Evolutionary conservation across 1,140 invertebrate genomes (phyloP).

Genomic region (Drosophila sechellia): DNA sequence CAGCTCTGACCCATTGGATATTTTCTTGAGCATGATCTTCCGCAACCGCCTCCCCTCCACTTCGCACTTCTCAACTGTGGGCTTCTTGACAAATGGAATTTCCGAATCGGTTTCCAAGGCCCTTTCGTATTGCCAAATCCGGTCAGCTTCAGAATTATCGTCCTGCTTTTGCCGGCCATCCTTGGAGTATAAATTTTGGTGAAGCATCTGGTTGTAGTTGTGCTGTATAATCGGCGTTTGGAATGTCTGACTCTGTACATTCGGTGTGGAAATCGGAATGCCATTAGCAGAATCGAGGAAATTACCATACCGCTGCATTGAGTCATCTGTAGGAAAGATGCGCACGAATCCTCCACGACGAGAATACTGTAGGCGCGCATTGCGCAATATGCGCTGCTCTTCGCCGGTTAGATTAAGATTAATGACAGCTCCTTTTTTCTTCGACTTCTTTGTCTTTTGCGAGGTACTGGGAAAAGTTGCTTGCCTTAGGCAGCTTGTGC

Average conservation of each 20-base stretch:
- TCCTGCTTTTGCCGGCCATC: constrained; percentile 36
- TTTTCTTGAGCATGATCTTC: constrained; percentile 74
- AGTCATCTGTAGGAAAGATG: constrained; percentile 95
- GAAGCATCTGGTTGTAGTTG: constrained; percentile 93
- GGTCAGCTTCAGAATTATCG: constrained; percentile 74
- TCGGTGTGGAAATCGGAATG: constrained; percentile 88
- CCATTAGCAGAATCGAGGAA: constrained; percentile 89
- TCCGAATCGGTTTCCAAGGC: constrained; percentile 62
- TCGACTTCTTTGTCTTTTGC: constrained; percentile 75
- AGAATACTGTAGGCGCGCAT: constrained; percentile 92
- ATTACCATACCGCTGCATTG: constrained; percentile 90
- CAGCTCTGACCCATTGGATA: constrained; percentile 75
- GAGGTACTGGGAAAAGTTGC: constrained; percentile 86
- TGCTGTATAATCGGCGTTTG: constrained; percentile 87
- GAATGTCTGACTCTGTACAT: constrained; percentile 86
- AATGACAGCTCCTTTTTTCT: constrained; percentile 49
- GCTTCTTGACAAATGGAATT: constrained; percentile 69
- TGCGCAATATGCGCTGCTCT: constrained; percentile 91
- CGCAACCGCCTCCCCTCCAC: constrained; percentile 73
- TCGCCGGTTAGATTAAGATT: constrained; percentile 88
- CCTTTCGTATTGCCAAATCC: constrained; percentile 79
- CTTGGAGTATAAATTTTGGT: constrained; percentile 84
- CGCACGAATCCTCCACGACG: constrained; percentile 95
- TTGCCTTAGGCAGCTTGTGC: constrained; percentile 85
- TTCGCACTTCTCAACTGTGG: constrained; percentile 63